Base-by-base conservation (phyloP, 2,113 vertebrate genomes). In the Rhegmatorhina hoffmannsi region DNA sequence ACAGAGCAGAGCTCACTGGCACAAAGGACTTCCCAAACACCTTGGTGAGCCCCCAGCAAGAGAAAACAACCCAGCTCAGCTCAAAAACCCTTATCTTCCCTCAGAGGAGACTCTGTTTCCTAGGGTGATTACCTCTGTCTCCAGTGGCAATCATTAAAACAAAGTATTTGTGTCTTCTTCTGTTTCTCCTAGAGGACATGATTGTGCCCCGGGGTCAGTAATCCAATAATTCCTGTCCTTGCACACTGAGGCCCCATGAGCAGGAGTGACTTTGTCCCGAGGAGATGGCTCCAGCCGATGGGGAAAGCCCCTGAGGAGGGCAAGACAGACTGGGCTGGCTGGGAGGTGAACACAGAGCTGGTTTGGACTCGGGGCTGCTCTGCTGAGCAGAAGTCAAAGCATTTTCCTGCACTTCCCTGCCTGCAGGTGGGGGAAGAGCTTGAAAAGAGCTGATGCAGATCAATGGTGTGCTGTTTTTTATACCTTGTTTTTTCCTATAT, bases 381-480 rank as follows among this genome's bases (percentile, higher is more conserved):
- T 64, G 34, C 34, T 43, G 43, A 75, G 47, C 13, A 31, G 36
- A 49, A 9, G 13, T 43, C 50, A 43, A 78, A 56, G 55, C 7
- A 4, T 46, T 81, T 84, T 33, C 28, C 13, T 47, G 17, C 36
- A 24, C 31, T 31, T 69, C 66, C 23, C 29, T 56, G 31, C 7
- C 67, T 58, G 47, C 47, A 38, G 4, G 1, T 33, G 11, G 11
- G 10, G 26, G 14, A 63, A 76, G 34, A 87, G 13, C 33, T 40
- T 15, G 40, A 47, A 59, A 62, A 89, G 58, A 76, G 19, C 4
- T 4, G 17, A 50, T 38, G 53, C 49, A 64, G 53, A 46, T 17
- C 0, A 0, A 14, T 7, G 17, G 31, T 31, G 13, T 0, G 0
- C 8, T 1, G 1, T 9, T 66, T 83, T 84, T 36, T 4, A 79